Percentiles rank a stretch among this genome's conserved stretches.
phyloP scores from a whole-genome alignment of 1,140 invertebrate species.

The Drosophila pseudoananassae region DNA sequence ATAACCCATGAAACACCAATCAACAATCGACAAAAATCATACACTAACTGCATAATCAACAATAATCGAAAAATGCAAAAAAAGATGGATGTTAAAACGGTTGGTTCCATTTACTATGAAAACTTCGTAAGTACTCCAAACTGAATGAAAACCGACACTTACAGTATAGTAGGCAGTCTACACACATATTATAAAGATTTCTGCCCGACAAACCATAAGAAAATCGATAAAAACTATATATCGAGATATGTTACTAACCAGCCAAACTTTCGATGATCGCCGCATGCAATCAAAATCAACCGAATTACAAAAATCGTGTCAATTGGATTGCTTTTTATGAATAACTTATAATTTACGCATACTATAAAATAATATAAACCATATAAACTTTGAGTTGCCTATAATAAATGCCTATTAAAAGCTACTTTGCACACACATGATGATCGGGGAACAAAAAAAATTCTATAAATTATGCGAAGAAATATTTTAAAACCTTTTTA shows the following conservation, averaged over 20 bases:
- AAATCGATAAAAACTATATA: slow-evolving; percentile 23
- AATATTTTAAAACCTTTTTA: background rate
- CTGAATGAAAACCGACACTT: slow-evolving; percentile 35
- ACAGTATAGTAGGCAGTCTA: slow-evolving; percentile 13
- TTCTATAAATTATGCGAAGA: background rate
- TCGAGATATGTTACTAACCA: slow-evolving; percentile 23
- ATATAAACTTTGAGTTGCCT: slow-evolving; percentile 13
- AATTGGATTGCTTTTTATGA: slow-evolving; percentile 23
- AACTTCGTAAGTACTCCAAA: slow-evolving; percentile 93
- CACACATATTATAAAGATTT: slow-evolving; percentile 42
- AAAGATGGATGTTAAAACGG: slow-evolving; percentile 96
- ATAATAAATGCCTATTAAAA: background rate
- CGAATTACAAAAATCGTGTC: slow-evolving; percentile 9
- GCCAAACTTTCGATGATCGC: slow-evolving; percentile 14
- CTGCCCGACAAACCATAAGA: slow-evolving; percentile 23
- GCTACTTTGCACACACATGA: slow-evolving; percentile 1
- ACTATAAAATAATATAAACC: slow-evolving; percentile 1
- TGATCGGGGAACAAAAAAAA: background rate
- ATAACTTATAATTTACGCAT: slow-evolving; percentile 4
- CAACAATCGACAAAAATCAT: slow-evolving; percentile 46
- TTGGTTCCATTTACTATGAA: slow-evolving; percentile 96
- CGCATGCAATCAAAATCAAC: slow-evolving; percentile 40
- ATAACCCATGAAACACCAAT: slow-evolving; percentile 52
- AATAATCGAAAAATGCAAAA: slow-evolving; percentile 66
- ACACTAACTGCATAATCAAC: slow-evolving; percentile 53